Percentiles rank a stretch among this genome's conserved stretches.
Conservation (phyloP, 2,888 invertebrate genomes). For the Diplazon laetatorius region DNA sequence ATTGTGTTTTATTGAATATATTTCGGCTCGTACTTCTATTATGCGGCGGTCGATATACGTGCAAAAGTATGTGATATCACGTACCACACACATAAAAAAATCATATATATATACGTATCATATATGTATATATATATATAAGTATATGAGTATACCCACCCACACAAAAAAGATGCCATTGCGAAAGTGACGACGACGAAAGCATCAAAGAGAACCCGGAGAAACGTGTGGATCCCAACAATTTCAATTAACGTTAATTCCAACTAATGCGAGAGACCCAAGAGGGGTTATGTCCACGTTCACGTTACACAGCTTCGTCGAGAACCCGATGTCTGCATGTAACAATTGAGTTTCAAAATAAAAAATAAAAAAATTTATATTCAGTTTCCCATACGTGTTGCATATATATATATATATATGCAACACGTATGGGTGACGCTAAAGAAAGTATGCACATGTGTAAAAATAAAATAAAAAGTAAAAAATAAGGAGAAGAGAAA, state of each 20-base stretch:
- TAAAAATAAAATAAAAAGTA: no score
- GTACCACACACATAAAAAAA: not conserved
- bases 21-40: constrained; percentile 9
- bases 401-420: no score
- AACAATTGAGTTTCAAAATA: constrained; percentile 10
- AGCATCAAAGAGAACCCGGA: constrained; percentile 41
- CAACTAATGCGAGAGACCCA: constrained; percentile 73
- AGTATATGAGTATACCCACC: not conserved
- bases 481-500: no score
- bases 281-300: constrained; percentile 55
- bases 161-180: not conserved
- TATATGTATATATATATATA: not conserved
- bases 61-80: no score
- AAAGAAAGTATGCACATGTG: no score
- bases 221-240: constrained; percentile 66
- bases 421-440: no score
- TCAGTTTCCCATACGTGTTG: not conserved
- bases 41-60: not conserved
- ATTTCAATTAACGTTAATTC: constrained; percentile 81
- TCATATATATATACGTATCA: not conserved
- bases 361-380: no score
- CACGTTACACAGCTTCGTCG: constrained; percentile 2
- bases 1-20: constrained; percentile 11
- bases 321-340: constrained; percentile 12
- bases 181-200: not conserved